A percentile compares a stretch with the other conserved stretches of the same genome.
These are phyloP conservation scores for Gulo gulo DNA, from an alignment of 2,113 vertebrate species.

Conservation along the genomic window DNA sequence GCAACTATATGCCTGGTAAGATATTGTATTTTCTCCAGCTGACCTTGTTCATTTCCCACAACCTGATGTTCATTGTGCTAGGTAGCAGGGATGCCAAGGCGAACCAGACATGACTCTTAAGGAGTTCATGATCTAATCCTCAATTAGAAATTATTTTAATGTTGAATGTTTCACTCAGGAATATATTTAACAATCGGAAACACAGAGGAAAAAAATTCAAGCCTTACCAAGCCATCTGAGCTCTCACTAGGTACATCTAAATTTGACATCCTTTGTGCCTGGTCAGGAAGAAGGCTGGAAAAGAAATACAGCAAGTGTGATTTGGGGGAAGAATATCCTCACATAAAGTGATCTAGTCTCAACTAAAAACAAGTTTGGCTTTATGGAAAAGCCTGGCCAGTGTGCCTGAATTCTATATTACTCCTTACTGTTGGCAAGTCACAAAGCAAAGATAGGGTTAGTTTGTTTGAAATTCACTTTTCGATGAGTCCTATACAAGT, in stretches of 20 bases:
- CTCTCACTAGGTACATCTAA: background rate
- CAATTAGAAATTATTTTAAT: conserved; percentile 1
- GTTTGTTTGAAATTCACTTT: background rate
- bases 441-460: background rate
- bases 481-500: background rate
- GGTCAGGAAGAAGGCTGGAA: background rate
- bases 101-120: background rate
- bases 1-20: background rate
- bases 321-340: background rate
- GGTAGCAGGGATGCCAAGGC: background rate
- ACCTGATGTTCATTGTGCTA: background rate
- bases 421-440: background rate
- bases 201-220: background rate
- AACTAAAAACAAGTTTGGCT: conserved; percentile 24
- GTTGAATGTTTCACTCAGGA: background rate
- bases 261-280: background rate
- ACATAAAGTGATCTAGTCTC: background rate
- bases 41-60: background rate
- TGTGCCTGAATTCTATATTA: background rate
- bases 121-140: background rate
- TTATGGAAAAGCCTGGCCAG: background rate
- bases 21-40: background rate
- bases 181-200: background rate
- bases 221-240: background rate
- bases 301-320: background rate